Base-by-base conservation (phyloP, 2,797 vertebrate species). In the Chaunax sp. region DNA sequence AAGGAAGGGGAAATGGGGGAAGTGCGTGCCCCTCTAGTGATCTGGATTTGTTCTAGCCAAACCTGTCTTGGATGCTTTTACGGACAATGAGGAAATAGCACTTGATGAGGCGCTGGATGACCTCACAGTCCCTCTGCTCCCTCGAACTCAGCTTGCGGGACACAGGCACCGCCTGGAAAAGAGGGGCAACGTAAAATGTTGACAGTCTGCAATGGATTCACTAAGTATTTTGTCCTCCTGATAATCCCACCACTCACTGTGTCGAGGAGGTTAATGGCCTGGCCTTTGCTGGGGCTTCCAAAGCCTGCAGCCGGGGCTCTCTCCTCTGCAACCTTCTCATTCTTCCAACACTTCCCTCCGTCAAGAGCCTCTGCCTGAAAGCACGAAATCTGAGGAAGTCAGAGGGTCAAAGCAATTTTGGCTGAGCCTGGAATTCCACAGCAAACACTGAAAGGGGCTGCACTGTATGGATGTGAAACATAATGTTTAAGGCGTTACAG, bases 51-150 rank as follows among this genome's bases (percentile, higher is more conserved):
- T 58, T 72, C 53, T 63, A 51, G 51, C 60, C 81, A 1, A 78
- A 96, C 95, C 95, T 95, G 92, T 96, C 95, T 86, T 95, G 95
- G 77, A 96, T 95, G 92, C 92, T 94, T 89, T 96, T 95, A 59
- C 94, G 94, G 45, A 96, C 95, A 38, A 96, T 96, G 69, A 95
- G 94, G 86, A 95, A 96, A 85, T 96, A 96, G 77, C 89, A 93
- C 57, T 94, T 94, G 87, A 95, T 94, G 78, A 95, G 93, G 6
- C 93, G 89, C 75, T 94, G 93, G 87, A 96, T 96, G 83, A 96
- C 92, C 87, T 96, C 94, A 1, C 95, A 95, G 88, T 96, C 94
- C 64, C 92, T 89, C 81, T 95, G 94, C 80, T 96, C 95, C 47
- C 85, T 92, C 0, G 84, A 18, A 38, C 87, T 94, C 81, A 96